Evolutionary conservation across 2,797 vertebrate species (phyloP).

Genomic region (Gorsachius magnificus): DNA sequence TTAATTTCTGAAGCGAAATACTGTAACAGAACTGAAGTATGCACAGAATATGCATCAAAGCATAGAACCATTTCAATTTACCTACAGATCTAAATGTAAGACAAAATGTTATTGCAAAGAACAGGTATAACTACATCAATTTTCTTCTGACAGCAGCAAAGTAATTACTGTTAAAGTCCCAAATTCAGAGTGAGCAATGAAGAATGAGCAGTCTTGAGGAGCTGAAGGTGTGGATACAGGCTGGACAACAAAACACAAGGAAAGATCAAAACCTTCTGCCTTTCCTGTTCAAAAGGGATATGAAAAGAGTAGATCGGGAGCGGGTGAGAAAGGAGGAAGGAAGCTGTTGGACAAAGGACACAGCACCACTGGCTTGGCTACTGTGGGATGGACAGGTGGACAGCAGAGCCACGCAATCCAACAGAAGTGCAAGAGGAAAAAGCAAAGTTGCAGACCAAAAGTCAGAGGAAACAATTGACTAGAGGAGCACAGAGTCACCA

Average conservation of each 20-base stretch:
- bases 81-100: neutral
- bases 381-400: neutral
- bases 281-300: neutral
- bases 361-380: neutral
- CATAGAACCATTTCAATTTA: neutral
- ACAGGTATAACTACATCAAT: neutral
- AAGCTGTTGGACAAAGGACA: neutral
- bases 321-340: neutral
- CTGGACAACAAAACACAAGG: neutral
- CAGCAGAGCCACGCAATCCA: neutral
- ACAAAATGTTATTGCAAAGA: neutral
- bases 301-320: neutral
- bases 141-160: neutral
- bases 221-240: neutral
- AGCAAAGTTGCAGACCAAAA: neutral
- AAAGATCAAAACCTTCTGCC: neutral
- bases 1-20: constrained; percentile 3
- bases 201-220: neutral
- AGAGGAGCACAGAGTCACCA: neutral
- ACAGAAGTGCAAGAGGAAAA: neutral
- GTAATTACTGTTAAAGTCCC: neutral
- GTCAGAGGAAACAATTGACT: constrained; percentile 11
- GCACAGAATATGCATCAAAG: neutral
- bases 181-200: neutral
- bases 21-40: neutral